Evolutionary conservation across 2,888 invertebrate species (phyloP).

Genomic region (Taphrorychus bicolor): DNA sequence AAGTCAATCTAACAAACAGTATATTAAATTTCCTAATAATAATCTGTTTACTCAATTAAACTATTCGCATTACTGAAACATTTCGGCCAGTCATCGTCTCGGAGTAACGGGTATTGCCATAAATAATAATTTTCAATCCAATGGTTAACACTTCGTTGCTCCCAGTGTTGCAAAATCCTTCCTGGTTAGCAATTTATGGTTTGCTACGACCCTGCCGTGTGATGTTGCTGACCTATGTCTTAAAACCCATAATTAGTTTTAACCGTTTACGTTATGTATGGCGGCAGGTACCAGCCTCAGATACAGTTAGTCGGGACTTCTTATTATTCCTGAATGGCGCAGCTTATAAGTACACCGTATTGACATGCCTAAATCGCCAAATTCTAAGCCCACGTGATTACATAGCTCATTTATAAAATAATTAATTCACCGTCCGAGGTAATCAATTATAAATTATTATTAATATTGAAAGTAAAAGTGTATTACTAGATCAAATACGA

Average conservation of each 20-base stretch:
- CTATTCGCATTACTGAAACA: slow-evolving; percentile 1
- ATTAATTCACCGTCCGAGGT: slow-evolving; percentile 21
- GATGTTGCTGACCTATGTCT: slow-evolving; percentile 27
- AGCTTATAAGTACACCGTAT: background rate
- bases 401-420: slow-evolving; percentile 17
- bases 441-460: slow-evolving; percentile 22
- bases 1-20: too few species aligned
- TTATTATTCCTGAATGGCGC: background rate
- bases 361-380: slow-evolving; percentile 16
- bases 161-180: slow-evolving; percentile 28
- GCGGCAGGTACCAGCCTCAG: background rate
- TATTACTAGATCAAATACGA: slow-evolving; percentile 11
- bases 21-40: background rate
- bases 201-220: slow-evolving; percentile 19
- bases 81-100: background rate
- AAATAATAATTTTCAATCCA: slow-evolving; percentile 21
- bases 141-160: slow-evolving; percentile 35
- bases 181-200: slow-evolving; percentile 21
- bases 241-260: slow-evolving; percentile 24
- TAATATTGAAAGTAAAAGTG: slow-evolving; percentile 36
- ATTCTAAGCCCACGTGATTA: slow-evolving; percentile 16
- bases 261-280: background rate
- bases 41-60: background rate
- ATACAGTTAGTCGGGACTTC: background rate
- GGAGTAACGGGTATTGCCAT: slow-evolving; percentile 16